Percentiles rank a stretch among this genome's conserved stretches.
These are phyloP conservation scores for Ctenochaetus hawaiiensis DNA, from an alignment of 2,797 vertebrate species.

Conservation along the genomic window DNA sequence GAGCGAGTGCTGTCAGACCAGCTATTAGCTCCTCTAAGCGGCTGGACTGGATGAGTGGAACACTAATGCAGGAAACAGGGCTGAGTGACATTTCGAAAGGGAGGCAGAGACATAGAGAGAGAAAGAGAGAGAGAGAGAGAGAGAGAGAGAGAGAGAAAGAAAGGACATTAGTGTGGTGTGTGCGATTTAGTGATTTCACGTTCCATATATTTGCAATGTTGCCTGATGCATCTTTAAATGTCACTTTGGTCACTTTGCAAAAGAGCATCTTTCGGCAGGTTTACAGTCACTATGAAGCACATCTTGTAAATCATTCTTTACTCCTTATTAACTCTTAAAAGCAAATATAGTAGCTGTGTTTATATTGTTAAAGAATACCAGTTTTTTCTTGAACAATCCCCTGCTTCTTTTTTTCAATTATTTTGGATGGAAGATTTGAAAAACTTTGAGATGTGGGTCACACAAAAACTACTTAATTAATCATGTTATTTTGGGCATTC, in stretches of 20 bases:
- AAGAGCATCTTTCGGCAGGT: not conserved
- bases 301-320: not conserved
- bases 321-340: not conserved
- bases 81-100: constrained; percentile 60
- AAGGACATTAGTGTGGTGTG: not conserved
- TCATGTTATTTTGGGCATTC: too few relatives aligned
- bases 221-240: constrained; percentile 34
- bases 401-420: too few relatives aligned
- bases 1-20: constrained; percentile 64
- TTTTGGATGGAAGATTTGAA: too few relatives aligned
- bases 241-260: constrained; percentile 14
- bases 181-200: constrained; percentile 33
- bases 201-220: constrained; percentile 32
- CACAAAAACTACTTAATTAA: too few relatives aligned
- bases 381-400: too few relatives aligned
- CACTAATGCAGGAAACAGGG: constrained; percentile 28
- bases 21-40: constrained; percentile 65
- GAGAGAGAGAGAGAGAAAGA: not conserved
- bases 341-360: not conserved
- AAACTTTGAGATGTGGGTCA: too few relatives aligned
- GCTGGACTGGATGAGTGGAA: constrained; percentile 55
- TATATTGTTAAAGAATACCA: too few relatives aligned
- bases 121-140: not conserved
- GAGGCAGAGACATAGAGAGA: not conserved
- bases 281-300: not conserved